A percentile compares a stretch with the other conserved stretches of the same genome.
These are phyloP conservation scores for Oscheius sp. DNA, from an alignment of 2,888 invertebrate species.

Conservation along the genomic window DNA sequence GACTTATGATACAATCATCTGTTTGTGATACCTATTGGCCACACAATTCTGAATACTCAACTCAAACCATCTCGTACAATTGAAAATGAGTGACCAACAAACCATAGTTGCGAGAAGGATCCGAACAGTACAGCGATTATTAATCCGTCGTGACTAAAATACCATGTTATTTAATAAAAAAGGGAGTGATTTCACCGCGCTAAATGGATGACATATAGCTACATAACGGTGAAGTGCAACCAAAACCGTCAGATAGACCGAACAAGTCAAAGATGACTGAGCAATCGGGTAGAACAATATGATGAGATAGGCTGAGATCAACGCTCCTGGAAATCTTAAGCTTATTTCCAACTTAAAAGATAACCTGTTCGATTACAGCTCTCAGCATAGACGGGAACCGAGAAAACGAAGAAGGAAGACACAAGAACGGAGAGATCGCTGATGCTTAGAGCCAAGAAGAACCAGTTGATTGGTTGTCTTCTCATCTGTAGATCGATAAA, in stretches of 20 bases:
- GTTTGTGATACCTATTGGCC: conserved; percentile 29
- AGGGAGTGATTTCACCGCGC: conserved; percentile 30
- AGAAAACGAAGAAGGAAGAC: conserved; percentile 63
- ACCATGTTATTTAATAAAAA: conserved; percentile 48
- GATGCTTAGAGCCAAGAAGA: conserved; percentile 55
- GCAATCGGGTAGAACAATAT: conserved; percentile 60
- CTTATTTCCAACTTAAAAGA: background rate
- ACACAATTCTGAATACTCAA: conserved; percentile 48
- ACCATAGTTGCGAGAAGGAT: conserved; percentile 43
- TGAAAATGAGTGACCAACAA: conserved; percentile 55
- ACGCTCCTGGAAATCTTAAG: conserved; percentile 1
- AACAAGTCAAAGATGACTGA: conserved; percentile 55
- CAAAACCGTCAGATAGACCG: conserved; percentile 64
- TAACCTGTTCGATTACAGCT: conserved; percentile 36
- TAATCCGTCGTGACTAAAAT: conserved; percentile 59
- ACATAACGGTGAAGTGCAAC: conserved; percentile 65
- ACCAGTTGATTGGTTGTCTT: conserved; percentile 61
- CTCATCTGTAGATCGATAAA: conserved; percentile 54
- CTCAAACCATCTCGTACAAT: conserved; percentile 61
- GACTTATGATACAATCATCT: conserved; percentile 45
- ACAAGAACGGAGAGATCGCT: conserved; percentile 58
- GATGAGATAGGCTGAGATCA: conserved; percentile 38
- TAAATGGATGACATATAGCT: conserved; percentile 65
- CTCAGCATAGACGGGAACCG: conserved; percentile 62
- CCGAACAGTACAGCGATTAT: conserved; percentile 35